Conservation (phyloP, 2,888 invertebrate species). For the Doris montereyensis region DNA sequence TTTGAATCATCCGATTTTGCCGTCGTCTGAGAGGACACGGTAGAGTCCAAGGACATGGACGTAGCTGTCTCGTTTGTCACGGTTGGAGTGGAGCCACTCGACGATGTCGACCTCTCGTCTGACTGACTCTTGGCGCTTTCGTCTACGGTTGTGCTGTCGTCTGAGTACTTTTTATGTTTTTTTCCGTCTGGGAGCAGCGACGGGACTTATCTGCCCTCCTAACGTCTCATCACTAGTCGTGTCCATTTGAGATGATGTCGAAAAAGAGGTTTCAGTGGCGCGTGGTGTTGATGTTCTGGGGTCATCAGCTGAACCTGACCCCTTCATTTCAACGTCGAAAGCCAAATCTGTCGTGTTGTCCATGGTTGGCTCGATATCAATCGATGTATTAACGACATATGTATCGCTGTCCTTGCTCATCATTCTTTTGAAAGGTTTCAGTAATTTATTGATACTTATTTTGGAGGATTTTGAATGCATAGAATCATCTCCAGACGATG, state of each 20-base stretch:
- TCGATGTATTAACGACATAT: too few relatives aligned
- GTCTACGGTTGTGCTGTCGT: neutral
- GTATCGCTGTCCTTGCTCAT: constrained; percentile 24
- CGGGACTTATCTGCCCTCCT: neutral
- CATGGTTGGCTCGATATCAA: too few relatives aligned
- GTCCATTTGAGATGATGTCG: neutral
- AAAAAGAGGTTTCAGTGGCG: neutral
- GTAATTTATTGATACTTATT: neutral
- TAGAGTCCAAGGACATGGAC: neutral
- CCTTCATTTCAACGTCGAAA: too few relatives aligned
- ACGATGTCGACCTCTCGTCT: neutral
- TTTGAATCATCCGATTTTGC: neutral
- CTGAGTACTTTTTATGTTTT: neutral
- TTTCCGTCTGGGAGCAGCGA: neutral
- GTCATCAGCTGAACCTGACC: too few relatives aligned
- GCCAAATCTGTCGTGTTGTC: too few relatives aligned
- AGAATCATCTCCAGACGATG: constrained; percentile 3
- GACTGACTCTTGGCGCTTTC: neutral
- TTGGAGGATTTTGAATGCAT: neutral
- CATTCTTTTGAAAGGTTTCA: constrained; percentile 1
- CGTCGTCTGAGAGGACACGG: neutral
- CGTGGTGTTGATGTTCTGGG: constrained; percentile 26
- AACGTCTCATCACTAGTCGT: neutral
- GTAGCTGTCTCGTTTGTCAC: neutral
- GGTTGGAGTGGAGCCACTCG: neutral